These are phyloP conservation scores for Hydrolagus affinis DNA, from an alignment of 2,113 vertebrate species.

Conservation along the genomic window DNA sequence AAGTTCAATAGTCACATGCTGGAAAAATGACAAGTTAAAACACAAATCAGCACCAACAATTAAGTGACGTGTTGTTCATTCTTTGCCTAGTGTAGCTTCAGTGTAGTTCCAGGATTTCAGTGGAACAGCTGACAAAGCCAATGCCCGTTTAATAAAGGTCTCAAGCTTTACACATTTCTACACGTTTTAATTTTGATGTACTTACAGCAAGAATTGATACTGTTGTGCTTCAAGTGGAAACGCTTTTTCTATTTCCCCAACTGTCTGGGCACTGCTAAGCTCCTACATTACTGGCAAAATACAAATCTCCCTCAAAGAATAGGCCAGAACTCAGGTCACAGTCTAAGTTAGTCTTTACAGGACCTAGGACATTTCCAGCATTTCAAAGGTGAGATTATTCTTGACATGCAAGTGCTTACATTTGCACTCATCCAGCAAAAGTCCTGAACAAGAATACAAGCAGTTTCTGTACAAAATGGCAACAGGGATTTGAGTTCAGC, in stretches of 20 bases:
- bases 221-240: not conserved
- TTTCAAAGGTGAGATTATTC: not conserved
- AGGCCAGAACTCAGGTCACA: not conserved
- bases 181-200: not conserved
- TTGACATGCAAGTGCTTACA: not conserved
- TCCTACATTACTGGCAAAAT: not conserved
- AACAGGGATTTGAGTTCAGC: not conserved
- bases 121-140: too few relatives aligned
- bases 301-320: not conserved
- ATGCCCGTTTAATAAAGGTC: too few relatives aligned
- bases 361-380: not conserved
- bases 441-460: not conserved
- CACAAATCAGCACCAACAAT: too few relatives aligned
- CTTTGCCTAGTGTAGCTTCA: too few relatives aligned
- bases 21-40: too few relatives aligned
- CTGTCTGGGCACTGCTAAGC: not conserved
- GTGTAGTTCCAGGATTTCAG: too few relatives aligned
- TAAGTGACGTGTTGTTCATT: too few relatives aligned
- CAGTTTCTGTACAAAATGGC: too few relatives aligned
- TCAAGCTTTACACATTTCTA: too few relatives aligned
- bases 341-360: not conserved
- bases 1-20: too few relatives aligned
- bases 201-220: not conserved
- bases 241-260: not conserved
- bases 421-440: not conserved